Conservation (phyloP, 2,113 vertebrate species). For the Baryphthengus martii region DNA sequence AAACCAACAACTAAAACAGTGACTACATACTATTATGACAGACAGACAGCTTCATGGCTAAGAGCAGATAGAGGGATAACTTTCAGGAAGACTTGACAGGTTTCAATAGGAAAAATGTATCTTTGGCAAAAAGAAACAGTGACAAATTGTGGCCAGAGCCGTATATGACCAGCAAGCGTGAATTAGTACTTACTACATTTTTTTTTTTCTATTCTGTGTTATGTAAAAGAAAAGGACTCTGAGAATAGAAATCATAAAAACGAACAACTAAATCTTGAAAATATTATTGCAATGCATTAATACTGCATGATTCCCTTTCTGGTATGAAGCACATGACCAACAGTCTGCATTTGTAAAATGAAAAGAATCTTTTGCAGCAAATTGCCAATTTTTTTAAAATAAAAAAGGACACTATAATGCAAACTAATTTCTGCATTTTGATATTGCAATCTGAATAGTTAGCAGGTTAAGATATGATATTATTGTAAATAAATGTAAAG, state of each 20-base stretch:
- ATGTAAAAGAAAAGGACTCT: neutral
- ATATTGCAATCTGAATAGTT: neutral
- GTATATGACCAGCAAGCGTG: neutral
- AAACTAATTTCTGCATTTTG: neutral
- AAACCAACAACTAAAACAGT: neutral
- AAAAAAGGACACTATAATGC: neutral
- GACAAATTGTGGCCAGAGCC: neutral
- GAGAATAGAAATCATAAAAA: neutral
- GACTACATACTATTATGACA: neutral
- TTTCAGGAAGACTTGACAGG: neutral
- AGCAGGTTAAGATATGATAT: neutral
- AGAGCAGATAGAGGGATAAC: neutral
- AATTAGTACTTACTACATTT: neutral
- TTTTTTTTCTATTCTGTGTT: neutral
- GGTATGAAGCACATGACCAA: neutral
- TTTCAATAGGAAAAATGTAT: neutral
- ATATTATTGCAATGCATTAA: neutral
- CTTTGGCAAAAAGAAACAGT: neutral
- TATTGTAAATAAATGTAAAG: neutral
- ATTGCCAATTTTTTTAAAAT: neutral
- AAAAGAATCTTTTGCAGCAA: neutral
- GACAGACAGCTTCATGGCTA: neutral
- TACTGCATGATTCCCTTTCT: neutral
- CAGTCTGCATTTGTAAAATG: neutral
- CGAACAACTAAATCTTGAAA: neutral